Base-by-base conservation (phyloP, 2,888 invertebrate species). In the Desoria tigrina region DNA sequence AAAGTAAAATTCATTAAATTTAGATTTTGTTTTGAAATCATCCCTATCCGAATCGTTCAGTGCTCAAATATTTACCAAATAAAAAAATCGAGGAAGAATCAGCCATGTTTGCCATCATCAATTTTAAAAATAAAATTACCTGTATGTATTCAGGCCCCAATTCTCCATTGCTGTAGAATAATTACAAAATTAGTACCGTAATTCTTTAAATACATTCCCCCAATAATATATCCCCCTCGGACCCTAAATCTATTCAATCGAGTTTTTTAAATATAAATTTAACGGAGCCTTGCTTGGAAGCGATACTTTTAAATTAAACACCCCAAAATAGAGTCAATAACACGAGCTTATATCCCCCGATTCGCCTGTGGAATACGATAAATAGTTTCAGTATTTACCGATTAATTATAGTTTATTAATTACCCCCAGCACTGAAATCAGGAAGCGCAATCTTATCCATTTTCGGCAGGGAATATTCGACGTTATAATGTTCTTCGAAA, bases 381-480 rank as follows among this genome's bases (percentile, higher is more conserved):
- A n/a, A n/a, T n/a, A 39, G 9, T 39, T 39, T 16, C 39, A 39
- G 16, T 16, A 39, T 11, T 16, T 39, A 39, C 39, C 39, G 9
- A 32, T 32, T 4, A 11, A 32, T 32, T 32, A 32, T 7, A 32
- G 32, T 32, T 7, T 7, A 32, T 32, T 11, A 32, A 51, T 45
- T 61, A 32, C 58, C 64, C 2, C 68, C 68, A 11, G 64, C 50
- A 14, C 49, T 61, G 53, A 61, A 75, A 45, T 70, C 61, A 6
- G 66, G 65, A 23, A 72, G 42, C 11, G 65, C 51, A 45, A 75
- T 64, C 50, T 71, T 65, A 28, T 75, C 75, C 72, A 75, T 73
- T 64, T 75, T 75, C 1, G 66, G 66, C 24, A 75, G 61, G 0
- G 63, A 45, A 49, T 72, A 75, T 0, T 50, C 28, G 11, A 63